Conservation (phyloP, 2,888 invertebrate species). For the Drosophila affinis region DNA sequence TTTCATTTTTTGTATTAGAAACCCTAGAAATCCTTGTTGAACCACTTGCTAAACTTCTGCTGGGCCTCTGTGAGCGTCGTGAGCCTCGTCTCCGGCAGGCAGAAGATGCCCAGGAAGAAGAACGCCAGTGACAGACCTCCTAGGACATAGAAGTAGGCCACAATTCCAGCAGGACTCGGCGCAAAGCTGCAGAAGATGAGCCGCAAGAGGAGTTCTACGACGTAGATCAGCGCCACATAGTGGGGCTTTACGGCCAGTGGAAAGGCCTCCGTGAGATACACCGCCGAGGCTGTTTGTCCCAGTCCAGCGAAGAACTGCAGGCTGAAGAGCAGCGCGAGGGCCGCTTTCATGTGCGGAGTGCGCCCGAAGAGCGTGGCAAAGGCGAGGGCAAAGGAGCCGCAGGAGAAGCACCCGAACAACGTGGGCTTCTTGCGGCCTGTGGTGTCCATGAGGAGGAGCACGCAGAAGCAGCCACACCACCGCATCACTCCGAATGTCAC, state of each 20-base stretch:
- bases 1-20: too few relatives aligned
- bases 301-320: constrained; percentile 73
- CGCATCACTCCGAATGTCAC: constrained; percentile 63
- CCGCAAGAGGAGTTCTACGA: constrained; percentile 64
- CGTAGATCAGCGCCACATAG: constrained; percentile 64
- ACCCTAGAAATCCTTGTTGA: constrained; percentile 65
- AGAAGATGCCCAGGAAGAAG: constrained; percentile 60
- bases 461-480: constrained; percentile 59
- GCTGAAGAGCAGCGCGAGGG: constrained; percentile 59
- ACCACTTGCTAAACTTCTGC: constrained; percentile 66
- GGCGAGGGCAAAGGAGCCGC: constrained; percentile 63
- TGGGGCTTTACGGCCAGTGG: constrained; percentile 75
- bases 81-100: constrained; percentile 77
- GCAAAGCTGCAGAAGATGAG: constrained; percentile 53
- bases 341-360: constrained; percentile 46
- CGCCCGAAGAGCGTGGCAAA: constrained; percentile 59
- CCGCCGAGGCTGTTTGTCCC: constrained; percentile 71
- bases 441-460: constrained; percentile 65
- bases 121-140: constrained; percentile 65
- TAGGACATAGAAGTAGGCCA: constrained; percentile 59
- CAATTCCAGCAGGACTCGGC: constrained; percentile 34
- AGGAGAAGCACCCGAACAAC: constrained; percentile 60
- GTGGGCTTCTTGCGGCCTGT: constrained; percentile 72
- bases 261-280: constrained; percentile 80
- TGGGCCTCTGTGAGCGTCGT: constrained; percentile 69